Evolutionary conservation across 2,888 invertebrate genomes (phyloP).

Genomic region (Salticus scenicus): DNA sequence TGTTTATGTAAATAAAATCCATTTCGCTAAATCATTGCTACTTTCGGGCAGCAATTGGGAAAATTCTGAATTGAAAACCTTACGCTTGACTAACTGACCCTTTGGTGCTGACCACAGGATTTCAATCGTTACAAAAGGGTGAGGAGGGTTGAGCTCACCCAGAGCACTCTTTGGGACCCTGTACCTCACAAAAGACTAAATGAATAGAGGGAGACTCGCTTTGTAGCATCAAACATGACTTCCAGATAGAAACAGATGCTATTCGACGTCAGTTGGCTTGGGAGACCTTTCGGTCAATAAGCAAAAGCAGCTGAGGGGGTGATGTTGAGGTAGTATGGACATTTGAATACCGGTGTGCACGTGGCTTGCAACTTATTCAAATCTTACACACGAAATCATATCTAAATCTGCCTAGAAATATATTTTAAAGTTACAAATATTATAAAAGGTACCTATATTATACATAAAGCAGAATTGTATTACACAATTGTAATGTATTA

Average conservation of each 20-base stretch:
- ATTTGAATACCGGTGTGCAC: not conserved
- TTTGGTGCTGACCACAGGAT: constrained; percentile 3
- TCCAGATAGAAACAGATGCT: not conserved
- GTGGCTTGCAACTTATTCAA: not conserved
- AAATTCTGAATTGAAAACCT: not conserved
- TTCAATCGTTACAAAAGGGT: not conserved
- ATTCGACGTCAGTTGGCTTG: not conserved
- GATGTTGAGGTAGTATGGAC: not conserved
- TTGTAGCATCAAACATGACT: not conserved
- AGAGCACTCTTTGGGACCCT: not conserved
- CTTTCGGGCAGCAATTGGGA: too few relatives aligned
- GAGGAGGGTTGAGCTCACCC: not conserved
- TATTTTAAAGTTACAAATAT: too few relatives aligned
- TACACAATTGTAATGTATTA: too few relatives aligned
- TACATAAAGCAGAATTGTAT: too few relatives aligned
- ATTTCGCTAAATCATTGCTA: too few relatives aligned
- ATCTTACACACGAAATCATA: too few relatives aligned
- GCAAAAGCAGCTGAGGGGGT: not conserved
- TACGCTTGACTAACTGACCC: constrained; percentile 9
- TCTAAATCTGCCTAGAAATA: too few relatives aligned
- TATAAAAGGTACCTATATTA: too few relatives aligned
- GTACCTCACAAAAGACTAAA: not conserved
- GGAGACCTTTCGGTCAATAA: not conserved
- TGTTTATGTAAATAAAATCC: too few relatives aligned
- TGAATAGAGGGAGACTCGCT: not conserved